These are phyloP conservation scores for Chaetodon trifascialis DNA, from an alignment of 2,113 vertebrate species.

Conservation along the genomic window DNA sequence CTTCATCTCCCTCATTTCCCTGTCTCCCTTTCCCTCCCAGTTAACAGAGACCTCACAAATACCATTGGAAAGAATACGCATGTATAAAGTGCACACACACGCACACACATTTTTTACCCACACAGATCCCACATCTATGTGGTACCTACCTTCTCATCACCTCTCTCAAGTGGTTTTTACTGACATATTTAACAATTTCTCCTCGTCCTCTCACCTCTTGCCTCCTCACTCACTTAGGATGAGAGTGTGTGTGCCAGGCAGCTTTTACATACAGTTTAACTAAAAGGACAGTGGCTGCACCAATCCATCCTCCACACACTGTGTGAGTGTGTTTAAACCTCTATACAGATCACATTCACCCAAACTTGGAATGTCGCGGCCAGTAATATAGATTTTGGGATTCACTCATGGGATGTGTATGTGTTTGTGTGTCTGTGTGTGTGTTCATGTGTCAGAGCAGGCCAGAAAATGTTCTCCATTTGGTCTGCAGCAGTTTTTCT, in stretches of 20 bases:
- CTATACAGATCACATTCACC: conserved; percentile 52
- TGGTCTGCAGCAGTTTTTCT: conserved; percentile 84
- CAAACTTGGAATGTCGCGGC: conserved; percentile 52
- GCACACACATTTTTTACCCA: no score
- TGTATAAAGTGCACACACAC: conserved; percentile 30
- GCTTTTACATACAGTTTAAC: conserved; percentile 22
- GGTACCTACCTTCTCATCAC: conserved; percentile 54
- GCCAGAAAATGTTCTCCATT: conserved; percentile 87
- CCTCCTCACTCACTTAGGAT: no score
- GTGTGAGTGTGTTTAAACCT: conserved; percentile 25
- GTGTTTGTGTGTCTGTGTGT: conserved; percentile 40
- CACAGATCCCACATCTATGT: conserved; percentile 77
- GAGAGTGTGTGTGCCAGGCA: not conserved
- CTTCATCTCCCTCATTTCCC: conserved; percentile 36
- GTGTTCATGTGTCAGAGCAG: conserved; percentile 66
- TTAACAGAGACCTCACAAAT: conserved; percentile 73
- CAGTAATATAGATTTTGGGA: conserved; percentile 46
- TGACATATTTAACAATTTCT: conserved; percentile 60
- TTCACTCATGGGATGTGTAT: conserved; percentile 40
- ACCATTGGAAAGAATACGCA: conserved; percentile 57
- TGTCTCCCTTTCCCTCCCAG: conserved; percentile 51
- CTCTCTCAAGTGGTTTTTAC: conserved; percentile 52
- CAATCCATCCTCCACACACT: conserved; percentile 14
- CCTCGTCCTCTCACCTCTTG: no score
- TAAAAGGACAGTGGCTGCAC: conserved; percentile 18